These are phyloP conservation scores for Argentina silus DNA, from an alignment of 2,797 vertebrate species.

Conservation along the genomic window DNA sequence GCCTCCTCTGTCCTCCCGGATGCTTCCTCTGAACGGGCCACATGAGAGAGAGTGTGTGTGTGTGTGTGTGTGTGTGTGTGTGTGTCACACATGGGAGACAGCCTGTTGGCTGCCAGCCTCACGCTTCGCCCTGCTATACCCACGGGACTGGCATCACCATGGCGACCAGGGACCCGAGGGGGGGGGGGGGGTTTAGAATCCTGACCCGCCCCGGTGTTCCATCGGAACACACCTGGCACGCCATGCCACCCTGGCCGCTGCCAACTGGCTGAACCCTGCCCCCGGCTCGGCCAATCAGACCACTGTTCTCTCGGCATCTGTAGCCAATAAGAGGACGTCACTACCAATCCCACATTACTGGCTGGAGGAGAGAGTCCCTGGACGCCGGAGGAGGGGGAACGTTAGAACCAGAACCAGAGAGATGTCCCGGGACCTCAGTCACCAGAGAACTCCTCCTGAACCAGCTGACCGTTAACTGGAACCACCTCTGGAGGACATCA, in stretches of 20 bases:
- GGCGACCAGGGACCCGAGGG: constrained; percentile 27
- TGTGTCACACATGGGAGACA: too few relatives aligned
- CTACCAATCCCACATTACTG: too few relatives aligned
- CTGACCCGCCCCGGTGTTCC: neutral
- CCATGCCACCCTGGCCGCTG: too few relatives aligned
- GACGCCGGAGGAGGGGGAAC: too few relatives aligned
- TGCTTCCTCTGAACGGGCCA: constrained; percentile 3
- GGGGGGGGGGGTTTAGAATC: constrained; percentile 1
- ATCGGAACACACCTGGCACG: neutral
- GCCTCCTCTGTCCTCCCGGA: neutral
- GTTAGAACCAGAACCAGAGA: too few relatives aligned
- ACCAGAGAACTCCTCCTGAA: too few relatives aligned
- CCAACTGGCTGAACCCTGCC: too few relatives aligned
- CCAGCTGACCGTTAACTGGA: too few relatives aligned
- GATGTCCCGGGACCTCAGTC: too few relatives aligned
- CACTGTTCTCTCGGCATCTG: neutral
- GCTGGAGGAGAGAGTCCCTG: too few relatives aligned
- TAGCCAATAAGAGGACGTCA: neutral
- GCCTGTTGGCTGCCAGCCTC: constrained; percentile 22
- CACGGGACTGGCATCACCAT: constrained; percentile 45
- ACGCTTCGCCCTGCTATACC: constrained; percentile 1
- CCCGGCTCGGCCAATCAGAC: constrained; percentile 63
- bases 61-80: too few relatives aligned
- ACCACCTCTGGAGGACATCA: neutral
- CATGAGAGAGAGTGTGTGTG: too few relatives aligned